Conservation (phyloP, 2,113 vertebrate genomes). For the Coregonus clupeaformis region DNA sequence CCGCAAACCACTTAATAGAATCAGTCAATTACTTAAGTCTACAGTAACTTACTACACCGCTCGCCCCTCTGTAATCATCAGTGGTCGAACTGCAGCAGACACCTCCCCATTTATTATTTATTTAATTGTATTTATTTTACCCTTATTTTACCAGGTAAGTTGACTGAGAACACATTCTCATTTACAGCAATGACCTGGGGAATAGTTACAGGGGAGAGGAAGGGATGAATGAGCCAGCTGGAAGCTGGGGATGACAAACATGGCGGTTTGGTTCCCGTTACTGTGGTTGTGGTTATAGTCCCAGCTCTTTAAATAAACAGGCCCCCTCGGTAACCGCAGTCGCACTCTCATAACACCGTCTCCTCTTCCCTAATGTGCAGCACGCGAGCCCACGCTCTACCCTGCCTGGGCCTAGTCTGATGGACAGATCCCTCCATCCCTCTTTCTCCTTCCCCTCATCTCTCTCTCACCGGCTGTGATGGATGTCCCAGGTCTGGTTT, state of each 20-base stretch:
- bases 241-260: conserved; percentile 52
- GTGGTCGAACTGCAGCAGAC: conserved; percentile 54
- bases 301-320: conserved; percentile 72
- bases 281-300: conserved; percentile 49
- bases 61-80: conserved; percentile 42
- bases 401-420: conserved; percentile 48
- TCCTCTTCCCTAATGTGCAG: conserved; percentile 44
- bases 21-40: conserved; percentile 18
- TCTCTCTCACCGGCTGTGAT: conserved; percentile 2
- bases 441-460: conserved; percentile 1
- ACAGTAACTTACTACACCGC: conserved; percentile 26
- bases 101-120: conserved; percentile 52
- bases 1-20: too few species aligned
- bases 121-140: too few species aligned
- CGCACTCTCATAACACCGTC: conserved; percentile 46
- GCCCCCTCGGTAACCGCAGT: conserved; percentile 50
- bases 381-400: conserved; percentile 31
- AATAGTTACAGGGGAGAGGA: too few species aligned
- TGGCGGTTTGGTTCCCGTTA: conserved; percentile 69
- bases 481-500: background rate
- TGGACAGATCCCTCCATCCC: conserved; percentile 47
- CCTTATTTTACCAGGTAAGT: too few species aligned
- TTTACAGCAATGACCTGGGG: too few species aligned
- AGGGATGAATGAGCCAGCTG: too few species aligned
- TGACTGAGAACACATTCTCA: too few species aligned